A percentile compares a stretch with the other conserved stretches of the same genome.
phyloP scores from a whole-genome alignment of 2,113 vertebrate genomes.

The Protobothrops mucrosquamatus region DNA sequence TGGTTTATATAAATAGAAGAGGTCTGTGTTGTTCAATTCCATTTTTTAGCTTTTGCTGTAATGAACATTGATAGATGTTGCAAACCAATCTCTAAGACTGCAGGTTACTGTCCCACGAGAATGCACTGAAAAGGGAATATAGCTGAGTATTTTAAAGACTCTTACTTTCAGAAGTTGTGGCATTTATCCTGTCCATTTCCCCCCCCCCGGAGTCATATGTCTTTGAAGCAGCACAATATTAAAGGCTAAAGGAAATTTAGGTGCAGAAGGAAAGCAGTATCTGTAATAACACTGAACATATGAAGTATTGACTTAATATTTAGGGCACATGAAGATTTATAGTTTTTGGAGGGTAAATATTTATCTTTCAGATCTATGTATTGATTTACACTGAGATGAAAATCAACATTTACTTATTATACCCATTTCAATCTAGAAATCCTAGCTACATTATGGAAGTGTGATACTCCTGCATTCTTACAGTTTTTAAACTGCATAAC shows the following conservation, averaged over 20 bases:
- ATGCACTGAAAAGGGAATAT: not conserved
- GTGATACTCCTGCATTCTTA: not conserved
- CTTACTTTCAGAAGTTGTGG: not conserved
- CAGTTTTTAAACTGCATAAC: not conserved
- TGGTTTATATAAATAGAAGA: not conserved
- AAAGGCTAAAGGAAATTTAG: not conserved
- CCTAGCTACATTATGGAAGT: not conserved
- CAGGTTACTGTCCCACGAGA: not conserved
- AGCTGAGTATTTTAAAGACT: not conserved
- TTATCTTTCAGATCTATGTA: not conserved
- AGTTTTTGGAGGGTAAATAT: constrained; percentile 1
- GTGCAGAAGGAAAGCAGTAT: not conserved
- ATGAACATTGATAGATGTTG: not conserved
- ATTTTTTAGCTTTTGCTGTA: not conserved
- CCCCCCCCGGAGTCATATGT: not conserved
- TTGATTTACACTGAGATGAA: not conserved
- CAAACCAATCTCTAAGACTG: not conserved
- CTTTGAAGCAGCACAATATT: not conserved
- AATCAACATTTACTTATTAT: constrained; percentile 20
- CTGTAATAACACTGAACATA: not conserved
- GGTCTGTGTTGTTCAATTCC: not conserved
- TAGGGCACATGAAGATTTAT: not conserved
- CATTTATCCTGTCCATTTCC: not conserved
- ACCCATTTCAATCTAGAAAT: not conserved
- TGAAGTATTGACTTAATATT: constrained; percentile 17